phyloP scores from a whole-genome alignment of 1,140 invertebrate species.

The Bombus vancouverensis region DNA sequence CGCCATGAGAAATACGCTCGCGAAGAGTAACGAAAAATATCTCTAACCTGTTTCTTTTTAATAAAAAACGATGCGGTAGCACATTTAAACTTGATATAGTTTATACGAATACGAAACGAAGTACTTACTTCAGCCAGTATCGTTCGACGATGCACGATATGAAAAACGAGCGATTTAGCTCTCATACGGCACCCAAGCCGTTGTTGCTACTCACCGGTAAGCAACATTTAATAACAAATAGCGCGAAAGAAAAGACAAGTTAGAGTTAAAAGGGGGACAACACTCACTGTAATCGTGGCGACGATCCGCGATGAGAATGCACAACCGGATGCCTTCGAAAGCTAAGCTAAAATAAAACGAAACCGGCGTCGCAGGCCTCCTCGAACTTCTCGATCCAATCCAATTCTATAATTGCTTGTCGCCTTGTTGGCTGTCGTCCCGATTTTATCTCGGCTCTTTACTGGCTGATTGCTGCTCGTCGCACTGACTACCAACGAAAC shows the following conservation, averaged over 20 bases:
- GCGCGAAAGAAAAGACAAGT: conserved; percentile 16
- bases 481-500: conserved; percentile 76
- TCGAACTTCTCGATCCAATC: conserved; percentile 78
- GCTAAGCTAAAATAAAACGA: conserved; percentile 82
- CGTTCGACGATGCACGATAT: not conserved
- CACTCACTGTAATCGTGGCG: conserved; percentile 74
- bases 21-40: not conserved
- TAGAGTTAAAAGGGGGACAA: conserved; percentile 50
- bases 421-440: conserved; percentile 79
- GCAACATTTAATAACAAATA: conserved; percentile 30
- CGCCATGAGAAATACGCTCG: too few relatives aligned
- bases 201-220: not conserved
- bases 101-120: not conserved
- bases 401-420: conserved; percentile 81
- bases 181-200: not conserved
- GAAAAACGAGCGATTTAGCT: not conserved
- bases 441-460: conserved; percentile 75
- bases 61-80: not conserved
- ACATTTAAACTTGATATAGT: not conserved
- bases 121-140: conserved; percentile 23
- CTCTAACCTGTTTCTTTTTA: not conserved
- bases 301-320: conserved; percentile 75
- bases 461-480: conserved; percentile 72
- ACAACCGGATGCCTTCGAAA: conserved; percentile 81
- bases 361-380: conserved; percentile 70